phyloP scores from a whole-genome alignment of 2,888 invertebrate genomes.

The Parasteatoda lunata region DNA sequence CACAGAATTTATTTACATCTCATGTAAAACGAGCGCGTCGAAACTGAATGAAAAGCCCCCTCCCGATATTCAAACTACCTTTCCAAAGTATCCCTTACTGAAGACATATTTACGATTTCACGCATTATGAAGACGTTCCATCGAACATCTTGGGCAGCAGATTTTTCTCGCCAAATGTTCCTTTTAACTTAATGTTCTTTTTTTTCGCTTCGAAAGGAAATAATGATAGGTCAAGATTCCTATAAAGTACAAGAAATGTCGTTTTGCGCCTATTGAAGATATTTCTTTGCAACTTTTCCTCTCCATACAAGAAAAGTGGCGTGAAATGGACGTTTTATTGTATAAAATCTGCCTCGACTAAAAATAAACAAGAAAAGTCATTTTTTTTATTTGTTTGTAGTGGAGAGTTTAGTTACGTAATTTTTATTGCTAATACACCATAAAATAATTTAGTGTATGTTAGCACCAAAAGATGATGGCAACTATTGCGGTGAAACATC shows the following conservation, averaged over 20 bases:
- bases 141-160: slow-evolving; percentile 28
- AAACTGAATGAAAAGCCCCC: slow-evolving; percentile 14
- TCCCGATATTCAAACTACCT: slow-evolving; percentile 23
- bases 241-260: slow-evolving; percentile 43
- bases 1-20: slow-evolving; percentile 49
- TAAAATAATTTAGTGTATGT: too few species aligned
- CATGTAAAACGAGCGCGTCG: slow-evolving; percentile 17
- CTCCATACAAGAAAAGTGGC: neutral
- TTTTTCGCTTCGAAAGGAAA: neutral
- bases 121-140: slow-evolving; percentile 38
- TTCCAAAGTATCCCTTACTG: slow-evolving; percentile 20
- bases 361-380: too few species aligned
- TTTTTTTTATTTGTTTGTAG: too few species aligned
- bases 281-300: neutral
- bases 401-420: too few species aligned
- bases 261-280: neutral
- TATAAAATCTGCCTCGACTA: too few species aligned
- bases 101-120: slow-evolving; percentile 56
- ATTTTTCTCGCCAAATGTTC: slow-evolving; percentile 1
- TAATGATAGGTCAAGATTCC: slow-evolving; percentile 50
- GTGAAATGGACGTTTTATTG: too few species aligned
- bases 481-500: too few species aligned
- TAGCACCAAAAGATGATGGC: too few species aligned
- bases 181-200: neutral
- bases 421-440: too few species aligned